Conservation (phyloP, 1,140 invertebrate species). For the Plutomurus gul region DNA sequence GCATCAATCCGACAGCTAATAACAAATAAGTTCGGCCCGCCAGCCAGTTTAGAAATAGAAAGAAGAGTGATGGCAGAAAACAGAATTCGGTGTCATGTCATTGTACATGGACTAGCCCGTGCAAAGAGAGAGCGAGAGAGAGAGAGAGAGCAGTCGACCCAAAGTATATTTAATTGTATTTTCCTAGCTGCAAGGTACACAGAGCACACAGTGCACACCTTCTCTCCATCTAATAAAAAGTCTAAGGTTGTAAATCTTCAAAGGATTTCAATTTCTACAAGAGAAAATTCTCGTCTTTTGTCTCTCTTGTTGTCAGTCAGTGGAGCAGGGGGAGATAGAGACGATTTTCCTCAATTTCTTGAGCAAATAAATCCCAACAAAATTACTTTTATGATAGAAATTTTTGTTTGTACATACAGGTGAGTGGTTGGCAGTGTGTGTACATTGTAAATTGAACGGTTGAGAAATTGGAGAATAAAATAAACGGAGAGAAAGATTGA, state of each 20-base stretch:
- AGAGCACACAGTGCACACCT: too few species aligned
- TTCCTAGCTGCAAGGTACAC: too few species aligned
- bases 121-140: too few species aligned
- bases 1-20: constrained; percentile 19
- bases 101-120: too few species aligned
- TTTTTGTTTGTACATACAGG: not conserved
- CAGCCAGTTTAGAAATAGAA: constrained; percentile 14
- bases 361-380: not conserved
- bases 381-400: not conserved
- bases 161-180: too few species aligned
- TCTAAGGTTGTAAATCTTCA: too few species aligned
- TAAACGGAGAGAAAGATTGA: not conserved
- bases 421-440: not conserved
- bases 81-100: not conserved
- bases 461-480: not conserved
- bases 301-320: too few species aligned
- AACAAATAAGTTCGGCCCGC: constrained; percentile 17
- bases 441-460: not conserved
- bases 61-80: constrained; percentile 6
- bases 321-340: too few species aligned
- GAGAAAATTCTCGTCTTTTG: too few species aligned
- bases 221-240: too few species aligned
- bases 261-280: not conserved
- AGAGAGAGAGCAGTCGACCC: too few species aligned
- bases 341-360: not conserved